Evolutionary conservation across 2,888 invertebrate genomes (phyloP), one percentile per base, ranked within the genome.

Genomic region (Zygothrica quintamaculata): DNA sequence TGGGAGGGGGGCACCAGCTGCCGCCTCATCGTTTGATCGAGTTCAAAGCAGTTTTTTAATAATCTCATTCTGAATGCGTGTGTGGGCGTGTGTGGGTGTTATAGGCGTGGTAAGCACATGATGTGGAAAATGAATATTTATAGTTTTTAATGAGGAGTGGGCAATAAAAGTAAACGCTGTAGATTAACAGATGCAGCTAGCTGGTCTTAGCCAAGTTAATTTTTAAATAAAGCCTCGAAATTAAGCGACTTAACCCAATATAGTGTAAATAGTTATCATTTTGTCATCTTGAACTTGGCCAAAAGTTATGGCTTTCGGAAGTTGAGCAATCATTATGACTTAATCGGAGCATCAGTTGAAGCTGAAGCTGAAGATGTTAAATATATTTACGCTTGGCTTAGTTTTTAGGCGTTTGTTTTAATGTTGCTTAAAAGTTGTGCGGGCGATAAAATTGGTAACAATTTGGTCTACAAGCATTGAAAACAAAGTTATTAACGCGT

Each of bases 241-340:
- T 22, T 22, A 22, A 22, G 18, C 2, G 18, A 22, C 5, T 5
- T 5, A 22, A 5, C n/a, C n/a, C 2, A 22, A 22, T 5, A 22
- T 22, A 22, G 18, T 22, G 5, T 2, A 22, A 22, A 22, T 5
- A 26, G 37, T 37, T 44, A 62, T 31, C 52, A 47, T 8, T 15
- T 31, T 26, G 36, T 26, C 47, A 13, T 64, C 5, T 22, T 22
- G 18, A 13, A 61, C 5, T 22, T 22, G 18, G 18, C 5, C 18
- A 22, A 5, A 5, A 22, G 18, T 22, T 75, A 77, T 73, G 53
- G 65, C 36, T 65, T 77, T 74, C 74, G 86, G 86, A 84, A 84
- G 84, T 81, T 84, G 67, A 60, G 52, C 65, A 79, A 79, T 25
- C 37, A 36, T 44, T 12, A 42, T 66, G 60, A 61, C 56, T 52